phyloP scores from a whole-genome alignment of 2,113 vertebrate genomes.

The Charadrius vociferus region DNA sequence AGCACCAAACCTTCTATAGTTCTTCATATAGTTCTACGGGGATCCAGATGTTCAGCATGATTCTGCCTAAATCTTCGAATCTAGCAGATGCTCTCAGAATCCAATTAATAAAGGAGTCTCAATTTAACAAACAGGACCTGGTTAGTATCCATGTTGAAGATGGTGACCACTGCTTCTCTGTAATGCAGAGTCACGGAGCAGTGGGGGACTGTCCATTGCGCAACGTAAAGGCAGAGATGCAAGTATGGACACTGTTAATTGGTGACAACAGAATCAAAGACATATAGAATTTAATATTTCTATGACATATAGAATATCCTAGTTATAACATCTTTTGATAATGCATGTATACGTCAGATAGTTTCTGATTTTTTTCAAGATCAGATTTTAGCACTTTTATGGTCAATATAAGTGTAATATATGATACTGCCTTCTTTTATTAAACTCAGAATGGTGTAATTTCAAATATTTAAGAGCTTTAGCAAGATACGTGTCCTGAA shows the following conservation, averaged over 20 bases:
- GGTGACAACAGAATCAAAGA: neutral
- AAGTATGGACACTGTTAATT: neutral
- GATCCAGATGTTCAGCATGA: neutral
- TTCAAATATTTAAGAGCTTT: neutral
- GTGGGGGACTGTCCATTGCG: neutral
- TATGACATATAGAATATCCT: neutral
- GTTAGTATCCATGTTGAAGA: neutral
- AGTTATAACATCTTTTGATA: neutral
- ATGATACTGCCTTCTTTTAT: neutral
- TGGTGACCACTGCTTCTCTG: neutral
- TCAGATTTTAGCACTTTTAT: neutral
- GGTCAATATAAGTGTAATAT: neutral
- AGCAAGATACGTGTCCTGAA: neutral
- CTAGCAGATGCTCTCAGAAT: neutral
- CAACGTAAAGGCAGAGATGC: neutral
- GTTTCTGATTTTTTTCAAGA: neutral
- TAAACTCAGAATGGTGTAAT: neutral
- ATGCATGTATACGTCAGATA: neutral
- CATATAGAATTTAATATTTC: neutral
- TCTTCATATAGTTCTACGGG: fast-evolving
- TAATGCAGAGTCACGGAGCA: neutral
- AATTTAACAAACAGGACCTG: neutral
- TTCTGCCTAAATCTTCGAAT: neutral
- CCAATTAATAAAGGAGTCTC: neutral
- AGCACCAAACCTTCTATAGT: neutral